Evolutionary conservation across 2,797 vertebrate genomes (phyloP), one percentile per base, ranked within the genome.

Genomic region (Taenioides sp.): DNA sequence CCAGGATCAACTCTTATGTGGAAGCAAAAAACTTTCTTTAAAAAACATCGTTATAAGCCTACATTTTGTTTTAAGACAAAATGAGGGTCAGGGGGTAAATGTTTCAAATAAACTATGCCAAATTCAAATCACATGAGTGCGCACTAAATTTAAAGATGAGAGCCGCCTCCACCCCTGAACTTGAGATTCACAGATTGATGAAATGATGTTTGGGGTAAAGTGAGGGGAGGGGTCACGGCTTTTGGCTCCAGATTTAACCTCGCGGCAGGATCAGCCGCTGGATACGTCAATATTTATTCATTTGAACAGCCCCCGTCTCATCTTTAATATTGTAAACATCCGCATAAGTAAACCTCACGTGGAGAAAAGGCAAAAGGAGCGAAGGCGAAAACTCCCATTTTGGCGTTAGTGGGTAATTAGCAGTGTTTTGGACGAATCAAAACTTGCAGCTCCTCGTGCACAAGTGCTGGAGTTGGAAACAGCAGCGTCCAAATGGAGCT

Each of bases 241-340:
- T 74, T 10, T 37, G 65, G 73, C 65, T 74, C 75, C 77, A 69
- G 78, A 75, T 82, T 69, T 66, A 43, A 73, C 68, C 49, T 57
- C 58, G n/a, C 67, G 55, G 66, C 65, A 31, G 74, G 64, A 20
- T 28, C 61, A 70, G 23, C 31, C 49, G 63, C 71, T 74, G 28
- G 55, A 37, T 37, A 25, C 65, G 74, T 25, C 23, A 5, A 25
- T 65, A 67, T 68, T 50, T 54, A 31, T 58, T 11, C 49, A 12
- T 11, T 2, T 17, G 10, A 52, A 31, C 9, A 7, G 12, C 17
- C 43, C 63, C 40, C 22, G n/a, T 20, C 27, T 20, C 34, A 20
- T 43, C 20, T 63, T n/a, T 22, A 37, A 40, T n/a, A 43, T 16
- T 10, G n/a, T 40, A 31, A 37, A 18, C 23, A n/a, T 43, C 11